Evolutionary conservation across 2,888 invertebrate species (phyloP).

Genomic region (Agrochola macilenta): DNA sequence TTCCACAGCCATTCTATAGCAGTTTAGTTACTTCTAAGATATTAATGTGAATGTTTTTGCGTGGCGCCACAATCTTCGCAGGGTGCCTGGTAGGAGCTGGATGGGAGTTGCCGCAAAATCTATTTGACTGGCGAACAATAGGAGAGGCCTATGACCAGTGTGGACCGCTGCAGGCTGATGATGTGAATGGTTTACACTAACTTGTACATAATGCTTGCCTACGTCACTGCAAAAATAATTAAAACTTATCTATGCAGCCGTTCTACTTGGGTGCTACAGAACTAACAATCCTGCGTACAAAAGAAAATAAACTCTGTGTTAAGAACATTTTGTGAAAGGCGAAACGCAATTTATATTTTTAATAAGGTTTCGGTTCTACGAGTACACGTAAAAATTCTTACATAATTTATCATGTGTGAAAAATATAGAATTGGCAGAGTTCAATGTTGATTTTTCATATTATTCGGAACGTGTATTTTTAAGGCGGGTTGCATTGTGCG

Average conservation of each 20-base stretch:
- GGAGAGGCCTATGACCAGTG: neutral
- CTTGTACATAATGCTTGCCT: neutral
- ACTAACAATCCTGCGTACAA: conserved; percentile 1
- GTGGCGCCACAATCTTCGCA: neutral
- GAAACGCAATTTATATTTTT: conserved; percentile 13
- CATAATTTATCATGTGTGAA: conserved; percentile 9
- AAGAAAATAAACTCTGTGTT: conserved; percentile 7
- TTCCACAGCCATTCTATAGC: neutral
- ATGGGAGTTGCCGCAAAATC: neutral
- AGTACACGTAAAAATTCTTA: conserved; percentile 1
- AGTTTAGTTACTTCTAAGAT: neutral
- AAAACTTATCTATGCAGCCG: conserved; percentile 57
- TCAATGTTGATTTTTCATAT: conserved; percentile 40
- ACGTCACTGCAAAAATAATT: conserved; percentile 34
- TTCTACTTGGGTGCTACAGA: conserved; percentile 30
- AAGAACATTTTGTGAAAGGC: neutral
- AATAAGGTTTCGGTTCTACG: conserved; percentile 1
- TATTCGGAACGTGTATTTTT: conserved; percentile 45
- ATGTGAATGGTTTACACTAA: neutral
- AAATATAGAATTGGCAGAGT: conserved; percentile 35
- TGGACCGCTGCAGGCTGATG: neutral
- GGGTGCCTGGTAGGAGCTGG: neutral
- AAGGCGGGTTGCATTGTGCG: conserved; percentile 54
- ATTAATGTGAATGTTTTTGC: neutral
- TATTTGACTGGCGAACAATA: neutral